These are phyloP conservation scores for Oconnorella tubifera DNA, from an alignment of 2,888 invertebrate species.

Conservation along the genomic window DNA sequence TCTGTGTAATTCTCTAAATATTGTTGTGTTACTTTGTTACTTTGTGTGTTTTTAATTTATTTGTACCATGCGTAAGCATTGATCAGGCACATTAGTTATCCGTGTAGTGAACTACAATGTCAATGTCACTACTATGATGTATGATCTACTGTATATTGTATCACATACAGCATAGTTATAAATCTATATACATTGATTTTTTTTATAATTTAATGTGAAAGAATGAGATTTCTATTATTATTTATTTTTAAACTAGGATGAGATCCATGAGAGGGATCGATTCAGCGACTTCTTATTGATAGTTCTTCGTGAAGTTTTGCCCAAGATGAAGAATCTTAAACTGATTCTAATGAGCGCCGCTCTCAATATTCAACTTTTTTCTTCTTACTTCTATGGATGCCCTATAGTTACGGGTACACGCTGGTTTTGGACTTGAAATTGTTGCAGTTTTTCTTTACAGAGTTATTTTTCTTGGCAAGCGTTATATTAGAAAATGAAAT, in stretches of 20 bases:
- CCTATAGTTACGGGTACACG: conserved; percentile 69
- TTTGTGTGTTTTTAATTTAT: no score
- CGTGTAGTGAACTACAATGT: no score
- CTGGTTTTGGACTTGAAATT: conserved; percentile 95
- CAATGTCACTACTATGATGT: no score
- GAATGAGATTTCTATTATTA: no score
- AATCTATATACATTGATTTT: no score
- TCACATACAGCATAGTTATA: no score
- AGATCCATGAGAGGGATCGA: conserved; percentile 90
- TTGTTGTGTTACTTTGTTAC: no score
- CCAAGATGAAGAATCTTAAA: conserved; percentile 69
- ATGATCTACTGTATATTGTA: no score
- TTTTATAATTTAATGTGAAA: no score
- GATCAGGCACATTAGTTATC: no score
- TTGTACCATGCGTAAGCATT: no score
- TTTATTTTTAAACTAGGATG: conserved; percentile 68
- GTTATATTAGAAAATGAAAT: neutral
- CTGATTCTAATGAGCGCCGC: conserved; percentile 93
- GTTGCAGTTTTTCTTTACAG: conserved; percentile 73
- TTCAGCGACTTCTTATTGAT: conserved; percentile 88
- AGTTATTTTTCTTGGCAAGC: conserved; percentile 62
- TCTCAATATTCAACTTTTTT: conserved; percentile 76
- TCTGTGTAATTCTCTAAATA: no score
- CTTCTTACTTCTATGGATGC: conserved; percentile 77
- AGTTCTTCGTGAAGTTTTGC: conserved; percentile 72